Evolutionary conservation across 2,797 vertebrate genomes (phyloP).

Genomic region (Tokudaia tokunoshimensis): DNA sequence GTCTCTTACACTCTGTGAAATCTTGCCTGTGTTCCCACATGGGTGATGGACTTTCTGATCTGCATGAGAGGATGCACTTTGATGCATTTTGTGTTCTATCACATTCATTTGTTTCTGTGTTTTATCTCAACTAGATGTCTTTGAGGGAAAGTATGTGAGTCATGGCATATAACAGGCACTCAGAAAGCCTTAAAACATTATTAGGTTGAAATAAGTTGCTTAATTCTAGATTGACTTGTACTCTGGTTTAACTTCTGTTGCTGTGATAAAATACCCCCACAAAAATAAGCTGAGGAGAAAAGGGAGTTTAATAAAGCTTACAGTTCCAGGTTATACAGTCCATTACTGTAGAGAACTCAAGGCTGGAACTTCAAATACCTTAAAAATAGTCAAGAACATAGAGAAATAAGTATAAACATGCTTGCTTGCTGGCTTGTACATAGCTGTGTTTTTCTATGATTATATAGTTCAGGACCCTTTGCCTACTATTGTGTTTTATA

Average conservation of each 20-base stretch:
- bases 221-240: background rate
- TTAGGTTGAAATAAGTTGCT: background rate
- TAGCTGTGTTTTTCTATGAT: background rate
- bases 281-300: background rate
- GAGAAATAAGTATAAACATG: background rate
- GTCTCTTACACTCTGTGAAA: rapidly evolving
- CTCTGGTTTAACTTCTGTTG: background rate
- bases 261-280: background rate
- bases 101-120: background rate
- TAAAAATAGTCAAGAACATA: background rate
- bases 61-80: background rate
- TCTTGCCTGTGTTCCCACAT: background rate
- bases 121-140: background rate
- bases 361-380: background rate
- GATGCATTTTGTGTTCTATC: background rate
- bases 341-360: background rate
- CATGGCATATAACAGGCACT: background rate
- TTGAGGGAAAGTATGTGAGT: background rate
- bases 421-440: background rate
- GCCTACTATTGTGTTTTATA: too few species aligned
- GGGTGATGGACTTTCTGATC: background rate
- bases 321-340: background rate
- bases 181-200: background rate
- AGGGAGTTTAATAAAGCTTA: background rate
- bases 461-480: background rate